Conservation (phyloP, 2,113 vertebrate species). For the Onychorhynchus coronatus region DNA sequence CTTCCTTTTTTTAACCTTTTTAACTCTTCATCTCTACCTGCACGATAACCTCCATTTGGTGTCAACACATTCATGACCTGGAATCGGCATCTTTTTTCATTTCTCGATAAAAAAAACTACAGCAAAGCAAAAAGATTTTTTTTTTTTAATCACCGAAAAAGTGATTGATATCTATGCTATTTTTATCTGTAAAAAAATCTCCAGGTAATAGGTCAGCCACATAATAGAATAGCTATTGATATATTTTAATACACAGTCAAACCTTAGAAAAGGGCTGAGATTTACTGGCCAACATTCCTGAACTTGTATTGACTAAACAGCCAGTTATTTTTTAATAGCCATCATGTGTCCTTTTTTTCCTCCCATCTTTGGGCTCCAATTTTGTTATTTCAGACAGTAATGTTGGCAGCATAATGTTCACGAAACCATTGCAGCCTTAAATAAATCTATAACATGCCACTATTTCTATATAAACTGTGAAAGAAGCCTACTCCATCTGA, state of each 20-base stretch:
- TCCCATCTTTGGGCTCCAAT: neutral
- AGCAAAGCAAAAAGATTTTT: neutral
- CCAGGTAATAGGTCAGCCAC: neutral
- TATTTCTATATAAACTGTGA: constrained; percentile 32
- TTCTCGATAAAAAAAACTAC: neutral
- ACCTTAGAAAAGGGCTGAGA: constrained; percentile 38
- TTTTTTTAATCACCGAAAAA: neutral
- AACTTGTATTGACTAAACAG: constrained; percentile 67
- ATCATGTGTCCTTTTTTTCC: neutral
- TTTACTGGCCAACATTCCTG: constrained; percentile 53
- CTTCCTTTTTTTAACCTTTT: neutral
- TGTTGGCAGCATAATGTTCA: constrained; percentile 21
- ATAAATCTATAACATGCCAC: constrained; percentile 54
- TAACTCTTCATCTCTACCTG: neutral
- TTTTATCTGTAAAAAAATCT: neutral
- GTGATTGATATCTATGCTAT: neutral
- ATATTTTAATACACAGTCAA: constrained; percentile 49
- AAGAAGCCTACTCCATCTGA: constrained; percentile 44
- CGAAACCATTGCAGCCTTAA: constrained; percentile 48
- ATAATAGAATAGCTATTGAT: constrained; percentile 56
- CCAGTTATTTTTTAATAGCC: constrained; percentile 57
- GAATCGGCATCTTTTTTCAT: neutral
- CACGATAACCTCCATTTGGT: neutral
- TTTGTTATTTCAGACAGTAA: constrained; percentile 37
- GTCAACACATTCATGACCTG: neutral